Base-by-base conservation (phyloP, 2,797 vertebrate genomes). In the Tenualosa ilisha region DNA sequence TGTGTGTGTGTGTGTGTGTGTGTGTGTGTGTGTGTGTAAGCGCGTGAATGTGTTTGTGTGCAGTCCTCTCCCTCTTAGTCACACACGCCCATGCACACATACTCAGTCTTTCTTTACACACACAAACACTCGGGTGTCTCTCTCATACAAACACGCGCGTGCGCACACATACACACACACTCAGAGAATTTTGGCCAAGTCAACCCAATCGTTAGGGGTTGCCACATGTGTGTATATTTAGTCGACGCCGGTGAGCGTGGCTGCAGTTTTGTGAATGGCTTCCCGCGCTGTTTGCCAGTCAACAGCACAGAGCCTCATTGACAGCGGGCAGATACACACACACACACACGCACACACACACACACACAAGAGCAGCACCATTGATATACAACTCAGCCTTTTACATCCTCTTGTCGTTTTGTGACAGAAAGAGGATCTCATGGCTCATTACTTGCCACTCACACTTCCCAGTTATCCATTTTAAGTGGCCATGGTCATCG, bases 171-270 rank as follows among this genome's bases (percentile, higher is more conserved):
- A 56, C 85, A n/a, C 84, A 61, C 61, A 85, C 54, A 81, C 63
- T 87, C 82, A 81, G 83, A 85, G 20, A 89, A 86, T 84, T 85
- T 89, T 93, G 92, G 88, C 92, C 89, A 83, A 82, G 83, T 90
- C 87, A 92, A 93, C 90, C 91, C 88, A 91, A 90, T 92, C 91
- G 88, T 93, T 94, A 93, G 89, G 88, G 93, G 92, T 79, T 91
- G 90, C 89, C 92, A 91, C 91, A 91, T 91, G 87, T 84, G 92
- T 87, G 89, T 91, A 92, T 91, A 88, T 92, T 91, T 91, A 91
- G 85, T 87, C 86, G 87, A 85, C 88, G 84, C 87, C 61, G 84
- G 84, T 63, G 82, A 91, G 89, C 20, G 51, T 81, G 90, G 85
- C 89, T 89, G 86, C 81, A 82, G 86, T 89, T 90, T 91, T 92